Percentiles rank a stretch among this genome's conserved stretches.
Conservation (phyloP, 2,888 invertebrate species). For the Lepidonotus clava region DNA sequence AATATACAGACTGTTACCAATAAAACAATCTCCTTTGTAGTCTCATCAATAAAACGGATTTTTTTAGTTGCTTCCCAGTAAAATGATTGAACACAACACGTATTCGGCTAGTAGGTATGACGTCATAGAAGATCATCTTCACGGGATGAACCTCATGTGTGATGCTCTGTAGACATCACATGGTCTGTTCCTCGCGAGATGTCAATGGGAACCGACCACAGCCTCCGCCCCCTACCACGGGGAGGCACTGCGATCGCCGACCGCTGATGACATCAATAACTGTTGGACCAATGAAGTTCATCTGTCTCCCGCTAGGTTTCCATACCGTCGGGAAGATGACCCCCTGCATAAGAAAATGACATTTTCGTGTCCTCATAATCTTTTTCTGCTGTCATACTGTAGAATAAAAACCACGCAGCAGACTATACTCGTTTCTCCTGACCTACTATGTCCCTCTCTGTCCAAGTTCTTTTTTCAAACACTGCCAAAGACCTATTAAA, state of each 20-base stretch:
- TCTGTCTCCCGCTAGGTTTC: slow-evolving; percentile 8
- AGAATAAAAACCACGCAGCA: neutral
- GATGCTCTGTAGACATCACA: neutral
- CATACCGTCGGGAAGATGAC: slow-evolving; percentile 44
- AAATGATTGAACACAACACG: slow-evolving; percentile 44
- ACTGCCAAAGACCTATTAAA: neutral
- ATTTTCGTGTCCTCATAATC: slow-evolving; percentile 16
- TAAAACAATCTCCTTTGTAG: too few species aligned
- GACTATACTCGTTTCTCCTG: too few species aligned
- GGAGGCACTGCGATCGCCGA: neutral
- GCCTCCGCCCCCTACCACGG: neutral
- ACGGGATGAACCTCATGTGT: neutral
- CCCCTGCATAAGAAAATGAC: slow-evolving; percentile 26
- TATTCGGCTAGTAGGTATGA: slow-evolving; percentile 18
- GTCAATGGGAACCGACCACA: neutral
- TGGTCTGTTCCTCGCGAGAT: neutral
- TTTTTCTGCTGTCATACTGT: neutral
- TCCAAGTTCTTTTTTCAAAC: too few species aligned
- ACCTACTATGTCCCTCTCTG: too few species aligned
- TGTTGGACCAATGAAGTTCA: slow-evolving; percentile 1
- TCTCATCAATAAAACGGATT: neutral
- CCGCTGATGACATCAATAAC: neutral
- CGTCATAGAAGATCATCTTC: slow-evolving; percentile 31
- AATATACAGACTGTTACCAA: too few species aligned
- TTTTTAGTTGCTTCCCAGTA: neutral